A percentile compares a stretch with the other conserved stretches of the same genome.
Conservation (phyloP, 1,140 invertebrate genomes). For the Zaprionus gabonicus region DNA sequence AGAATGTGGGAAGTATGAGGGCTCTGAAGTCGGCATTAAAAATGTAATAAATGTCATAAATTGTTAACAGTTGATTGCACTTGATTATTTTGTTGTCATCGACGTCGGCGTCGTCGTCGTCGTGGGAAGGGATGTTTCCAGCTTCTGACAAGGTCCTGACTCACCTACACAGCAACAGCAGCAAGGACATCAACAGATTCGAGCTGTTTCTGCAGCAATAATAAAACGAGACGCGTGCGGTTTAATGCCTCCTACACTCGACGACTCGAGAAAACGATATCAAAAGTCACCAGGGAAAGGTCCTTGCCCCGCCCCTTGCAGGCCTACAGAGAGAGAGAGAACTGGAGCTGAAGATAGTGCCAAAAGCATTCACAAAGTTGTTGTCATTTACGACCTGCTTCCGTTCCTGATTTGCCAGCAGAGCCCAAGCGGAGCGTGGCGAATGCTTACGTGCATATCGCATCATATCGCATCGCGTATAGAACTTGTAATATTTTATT, state of each 20-base stretch:
- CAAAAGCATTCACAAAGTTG: constrained; percentile 44
- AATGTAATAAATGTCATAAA: constrained; percentile 61
- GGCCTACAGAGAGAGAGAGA: not conserved
- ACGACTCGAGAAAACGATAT: constrained; percentile 23
- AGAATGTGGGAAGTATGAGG: not conserved
- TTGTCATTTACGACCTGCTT: constrained; percentile 51
- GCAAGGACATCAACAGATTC: constrained; percentile 12
- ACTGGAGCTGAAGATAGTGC: constrained; percentile 38
- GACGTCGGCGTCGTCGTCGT: constrained; percentile 13
- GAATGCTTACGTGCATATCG: constrained; percentile 45
- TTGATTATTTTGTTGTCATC: constrained; percentile 50
- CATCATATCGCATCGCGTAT: constrained; percentile 24
- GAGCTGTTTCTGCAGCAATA: constrained; percentile 41
- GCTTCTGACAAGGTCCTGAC: not conserved
- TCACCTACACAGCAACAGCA: constrained; percentile 16
- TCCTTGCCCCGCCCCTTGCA: not conserved
- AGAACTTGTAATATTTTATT: constrained; percentile 42
- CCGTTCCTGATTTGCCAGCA: constrained; percentile 26
- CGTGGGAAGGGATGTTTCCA: constrained; percentile 8
- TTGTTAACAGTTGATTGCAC: constrained; percentile 62
- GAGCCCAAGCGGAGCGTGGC: constrained; percentile 7
- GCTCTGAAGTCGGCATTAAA: constrained; percentile 37
- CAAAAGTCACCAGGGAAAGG: constrained; percentile 13
- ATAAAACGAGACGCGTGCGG: constrained; percentile 58
- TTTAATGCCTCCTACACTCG: constrained; percentile 49